Percentiles rank a stretch among this genome's conserved stretches.
Evolutionary conservation across 2,888 invertebrate species (phyloP).

Genomic region (Autographa gamma): DNA sequence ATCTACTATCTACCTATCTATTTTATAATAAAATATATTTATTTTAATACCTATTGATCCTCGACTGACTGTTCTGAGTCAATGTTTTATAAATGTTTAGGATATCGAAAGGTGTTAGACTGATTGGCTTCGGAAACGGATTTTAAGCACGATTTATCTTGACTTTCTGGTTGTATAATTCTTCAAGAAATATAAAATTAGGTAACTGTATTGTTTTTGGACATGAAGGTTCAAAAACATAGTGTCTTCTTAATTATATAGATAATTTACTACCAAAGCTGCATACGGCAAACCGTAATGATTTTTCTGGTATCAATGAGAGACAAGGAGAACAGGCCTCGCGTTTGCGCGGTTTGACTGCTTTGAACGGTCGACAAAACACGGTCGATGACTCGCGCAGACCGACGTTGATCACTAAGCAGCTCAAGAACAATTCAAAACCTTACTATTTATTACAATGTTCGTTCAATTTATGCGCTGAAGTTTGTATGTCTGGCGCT

Average conservation of each 20-base stretch:
- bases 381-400: too few relatives aligned
- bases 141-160: background rate
- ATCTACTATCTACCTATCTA: conserved; percentile 22
- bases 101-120: conserved; percentile 42
- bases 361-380: too few relatives aligned
- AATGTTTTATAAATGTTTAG: conserved; percentile 62
- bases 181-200: background rate
- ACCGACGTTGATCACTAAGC: too few relatives aligned
- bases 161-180: background rate
- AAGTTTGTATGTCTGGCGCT: background rate
- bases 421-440: background rate
- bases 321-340: too few relatives aligned
- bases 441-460: background rate
- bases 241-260: too few relatives aligned
- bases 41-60: conserved; percentile 53
- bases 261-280: too few relatives aligned
- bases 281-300: too few relatives aligned
- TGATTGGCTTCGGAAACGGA: conserved; percentile 23
- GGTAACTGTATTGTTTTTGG: too few relatives aligned
- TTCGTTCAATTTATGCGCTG: background rate
- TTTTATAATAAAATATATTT: conserved; percentile 44
- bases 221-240: too few relatives aligned
- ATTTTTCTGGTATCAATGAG: too few relatives aligned
- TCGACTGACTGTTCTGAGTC: conserved; percentile 58
- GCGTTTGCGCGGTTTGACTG: too few relatives aligned